A percentile compares a stretch with the other conserved stretches of the same genome.
Conservation (phyloP, 2,797 vertebrate species). For the Diplodus sargus region DNA sequence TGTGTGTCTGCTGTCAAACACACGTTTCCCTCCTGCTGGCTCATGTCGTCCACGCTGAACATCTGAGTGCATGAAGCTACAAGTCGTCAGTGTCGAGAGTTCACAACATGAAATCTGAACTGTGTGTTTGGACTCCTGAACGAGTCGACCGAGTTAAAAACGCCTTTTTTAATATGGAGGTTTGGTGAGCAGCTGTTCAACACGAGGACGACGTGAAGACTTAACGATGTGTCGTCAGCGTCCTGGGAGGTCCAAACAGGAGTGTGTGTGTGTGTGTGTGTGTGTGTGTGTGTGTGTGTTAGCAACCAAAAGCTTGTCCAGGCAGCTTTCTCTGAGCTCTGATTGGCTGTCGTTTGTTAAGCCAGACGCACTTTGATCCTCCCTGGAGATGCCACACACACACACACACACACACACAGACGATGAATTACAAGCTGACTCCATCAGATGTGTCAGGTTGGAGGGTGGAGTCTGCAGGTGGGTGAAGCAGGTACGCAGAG, state of each 20-base stretch:
- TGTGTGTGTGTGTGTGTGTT: conserved; percentile 9
- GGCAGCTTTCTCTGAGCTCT: conserved; percentile 43
- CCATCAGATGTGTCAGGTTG: neutral
- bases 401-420: conserved; percentile 4
- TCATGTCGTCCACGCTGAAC: too few relatives aligned
- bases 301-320: conserved; percentile 30
- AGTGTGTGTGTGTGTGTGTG: neutral
- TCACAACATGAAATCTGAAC: too few relatives aligned
- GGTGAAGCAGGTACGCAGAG: neutral
- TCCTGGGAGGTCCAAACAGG: conserved; percentile 40
- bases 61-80: too few relatives aligned
- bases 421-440: too few relatives aligned
- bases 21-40: too few relatives aligned
- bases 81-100: too few relatives aligned
- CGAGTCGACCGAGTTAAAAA: too few relatives aligned
- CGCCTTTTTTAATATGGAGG: neutral
- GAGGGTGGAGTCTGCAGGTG: conserved; percentile 2
- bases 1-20: too few relatives aligned
- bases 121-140: too few relatives aligned
- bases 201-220: too few relatives aligned
- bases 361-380: conserved; percentile 64
- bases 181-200: neutral
- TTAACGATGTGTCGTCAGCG: too few relatives aligned
- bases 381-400: conserved; percentile 12
- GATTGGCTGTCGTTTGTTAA: conserved; percentile 55